Base-by-base conservation (phyloP, 2,888 invertebrate genomes). In the Cactoblastis cactorum region DNA sequence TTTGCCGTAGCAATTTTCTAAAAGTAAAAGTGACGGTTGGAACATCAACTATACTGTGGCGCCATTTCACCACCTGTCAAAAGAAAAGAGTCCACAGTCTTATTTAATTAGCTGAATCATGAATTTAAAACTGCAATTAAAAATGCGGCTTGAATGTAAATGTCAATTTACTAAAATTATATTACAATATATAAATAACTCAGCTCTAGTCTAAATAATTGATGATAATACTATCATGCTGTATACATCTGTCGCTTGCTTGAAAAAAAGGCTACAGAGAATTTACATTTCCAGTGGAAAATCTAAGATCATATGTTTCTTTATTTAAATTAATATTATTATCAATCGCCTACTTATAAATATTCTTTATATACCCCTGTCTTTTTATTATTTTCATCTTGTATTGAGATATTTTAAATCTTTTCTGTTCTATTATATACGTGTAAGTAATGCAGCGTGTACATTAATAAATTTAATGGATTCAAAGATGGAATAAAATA, bases 1-100 rank as follows among this genome's bases (percentile, higher is more conserved):
- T n/a, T n/a, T n/a, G n/a, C n/a, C n/a, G n/a, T 15, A 37, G 15
- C 11, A 2, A 17, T 37, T 8, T 17, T 17, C 17, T 37, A 15
- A 17, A 17, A 37, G 15, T 17, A 8, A 9, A 14, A 5, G 15
- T 11, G 37, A 35, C 35, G n/a, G 12, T 43, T 41, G 8, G 28
- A 28, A 28, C 43, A 17, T 28, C 15, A 28, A 17, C 28, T n/a
- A n/a, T n/a, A n/a, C n/a, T n/a, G 28, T 17, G 43, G 15, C 43
- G 43, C 28, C 43, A 43, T 43, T 43, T 17, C 14, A 12, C 24
- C 14, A 24, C 14, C 41, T 41, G 24, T 41, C 15, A 9, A 32
- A 28, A 12, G 54, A 56, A 54, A 45, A 55, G 39, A 43, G 24
- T 32, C 43, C 28, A 43, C 28, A 43, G 43, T 43, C 43, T 43